Evolutionary conservation across 1,140 invertebrate species (phyloP).

Genomic region (Plutomurus gul): DNA sequence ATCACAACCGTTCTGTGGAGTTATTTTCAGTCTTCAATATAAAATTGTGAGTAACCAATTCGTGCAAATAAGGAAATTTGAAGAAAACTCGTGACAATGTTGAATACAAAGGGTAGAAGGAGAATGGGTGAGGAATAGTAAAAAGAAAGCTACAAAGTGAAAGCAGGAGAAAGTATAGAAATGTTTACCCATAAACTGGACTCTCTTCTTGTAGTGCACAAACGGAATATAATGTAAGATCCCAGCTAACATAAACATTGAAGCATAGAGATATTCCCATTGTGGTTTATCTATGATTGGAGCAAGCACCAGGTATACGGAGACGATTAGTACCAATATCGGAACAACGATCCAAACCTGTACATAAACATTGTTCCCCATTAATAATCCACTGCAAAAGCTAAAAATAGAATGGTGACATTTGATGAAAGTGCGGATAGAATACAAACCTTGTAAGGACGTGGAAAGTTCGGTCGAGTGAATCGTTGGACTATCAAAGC

Average conservation of each 20-base stretch:
- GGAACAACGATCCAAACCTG: conserved; percentile 91
- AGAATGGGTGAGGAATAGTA: too few species aligned
- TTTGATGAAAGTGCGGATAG: not conserved
- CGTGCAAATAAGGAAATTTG: too few species aligned
- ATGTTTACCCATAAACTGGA: conserved; percentile 79
- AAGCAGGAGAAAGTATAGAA: too few species aligned
- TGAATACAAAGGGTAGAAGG: too few species aligned
- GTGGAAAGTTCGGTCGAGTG: conserved; percentile 56
- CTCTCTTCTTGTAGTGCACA: conserved; percentile 81
- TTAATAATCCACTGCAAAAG: too few species aligned
- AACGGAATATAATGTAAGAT: conserved; percentile 91
- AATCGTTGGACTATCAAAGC: conserved; percentile 60
- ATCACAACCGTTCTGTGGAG: not conserved
- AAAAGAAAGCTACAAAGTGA: too few species aligned
- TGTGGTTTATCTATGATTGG: conserved; percentile 90
- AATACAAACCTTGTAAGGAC: conserved; percentile 55
- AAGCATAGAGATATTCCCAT: conserved; percentile 88
- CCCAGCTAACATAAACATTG: conserved; percentile 83
- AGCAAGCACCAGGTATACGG: conserved; percentile 86
- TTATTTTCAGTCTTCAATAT: not conserved
- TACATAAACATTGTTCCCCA: too few species aligned
- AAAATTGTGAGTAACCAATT: not conserved
- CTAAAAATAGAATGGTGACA: too few species aligned
- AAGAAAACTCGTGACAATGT: too few species aligned
- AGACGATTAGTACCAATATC: conserved; percentile 81